phyloP scores from a whole-genome alignment of 2,888 invertebrate species.

The Tortricodes alternella region DNA sequence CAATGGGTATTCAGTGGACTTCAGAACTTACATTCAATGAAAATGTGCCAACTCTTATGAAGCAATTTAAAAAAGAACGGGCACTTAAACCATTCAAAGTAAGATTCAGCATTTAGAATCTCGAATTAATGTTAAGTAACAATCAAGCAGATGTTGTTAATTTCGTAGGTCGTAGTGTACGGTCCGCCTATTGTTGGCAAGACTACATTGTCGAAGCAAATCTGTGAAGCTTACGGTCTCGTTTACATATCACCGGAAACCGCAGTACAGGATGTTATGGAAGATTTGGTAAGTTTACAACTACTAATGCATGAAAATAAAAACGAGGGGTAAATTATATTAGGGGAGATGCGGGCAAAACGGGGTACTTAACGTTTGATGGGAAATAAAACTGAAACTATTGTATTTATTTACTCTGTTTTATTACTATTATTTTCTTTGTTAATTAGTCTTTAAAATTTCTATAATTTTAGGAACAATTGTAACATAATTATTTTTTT shows the following conservation, averaged over 20 bases:
- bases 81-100: slow-evolving; percentile 83
- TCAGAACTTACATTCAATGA: slow-evolving; percentile 77
- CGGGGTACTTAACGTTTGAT: neutral
- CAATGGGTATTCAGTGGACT: slow-evolving; percentile 77
- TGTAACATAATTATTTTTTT: neutral
- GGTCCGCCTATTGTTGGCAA: slow-evolving; percentile 87
- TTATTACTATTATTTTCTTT: neutral
- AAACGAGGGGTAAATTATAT: no score
- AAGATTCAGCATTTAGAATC: no score
- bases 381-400: neutral
- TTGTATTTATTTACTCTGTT: neutral
- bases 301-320: neutral
- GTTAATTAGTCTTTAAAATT: neutral
- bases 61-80: slow-evolving; percentile 77
- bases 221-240: slow-evolving; percentile 82
- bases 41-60: slow-evolving; percentile 67
- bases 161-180: slow-evolving; percentile 74
- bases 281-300: slow-evolving; percentile 77
- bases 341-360: no score
- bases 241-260: slow-evolving; percentile 80
- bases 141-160: neutral
- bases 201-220: slow-evolving; percentile 80
- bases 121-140: no score
- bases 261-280: slow-evolving; percentile 77
- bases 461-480: neutral